Evolutionary conservation across 2,113 vertebrate genomes (phyloP).

Genomic region (Cinclus cinclus): DNA sequence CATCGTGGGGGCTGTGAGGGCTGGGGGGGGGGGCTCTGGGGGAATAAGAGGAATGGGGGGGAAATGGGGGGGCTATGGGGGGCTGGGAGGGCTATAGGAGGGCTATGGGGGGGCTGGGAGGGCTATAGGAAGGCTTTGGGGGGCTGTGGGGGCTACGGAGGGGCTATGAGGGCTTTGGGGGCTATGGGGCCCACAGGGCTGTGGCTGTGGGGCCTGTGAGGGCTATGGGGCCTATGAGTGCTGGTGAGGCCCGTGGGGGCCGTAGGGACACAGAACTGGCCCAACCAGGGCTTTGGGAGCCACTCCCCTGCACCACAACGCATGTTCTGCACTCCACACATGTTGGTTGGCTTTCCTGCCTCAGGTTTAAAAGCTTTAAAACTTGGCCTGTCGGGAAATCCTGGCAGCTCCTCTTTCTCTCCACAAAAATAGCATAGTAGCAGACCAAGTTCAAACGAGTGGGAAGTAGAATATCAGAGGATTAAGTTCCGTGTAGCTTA

Average conservation of each 20-base stretch:
- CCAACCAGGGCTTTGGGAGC: accelerated
- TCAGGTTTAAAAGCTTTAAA: background rate
- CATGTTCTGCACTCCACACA: accelerated
- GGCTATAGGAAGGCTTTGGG: too few species aligned
- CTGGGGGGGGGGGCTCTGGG: too few species aligned
- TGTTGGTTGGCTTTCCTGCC: background rate
- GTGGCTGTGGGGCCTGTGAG: background rate
- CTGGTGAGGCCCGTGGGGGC: too few species aligned
- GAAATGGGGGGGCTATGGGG: too few species aligned
- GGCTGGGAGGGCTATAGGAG: too few species aligned
- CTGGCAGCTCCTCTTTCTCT: background rate
- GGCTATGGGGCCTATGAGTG: background rate
- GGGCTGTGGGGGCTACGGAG: too few species aligned
- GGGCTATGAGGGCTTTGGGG: too few species aligned
- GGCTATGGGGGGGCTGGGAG: too few species aligned
- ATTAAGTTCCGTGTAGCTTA: background rate
- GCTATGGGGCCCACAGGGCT: background rate
- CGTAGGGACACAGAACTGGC: accelerated
- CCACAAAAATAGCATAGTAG: background rate
- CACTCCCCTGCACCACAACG: accelerated
- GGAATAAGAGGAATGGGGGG: too few species aligned
- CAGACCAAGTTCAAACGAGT: background rate
- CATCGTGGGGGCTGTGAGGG: background rate
- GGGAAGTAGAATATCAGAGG: background rate
- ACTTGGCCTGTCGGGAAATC: background rate